Percentiles rank a stretch among this genome's conserved stretches.
Evolutionary conservation across 2,113 vertebrate species (phyloP).

Genomic region (Collichthys lucidus): DNA sequence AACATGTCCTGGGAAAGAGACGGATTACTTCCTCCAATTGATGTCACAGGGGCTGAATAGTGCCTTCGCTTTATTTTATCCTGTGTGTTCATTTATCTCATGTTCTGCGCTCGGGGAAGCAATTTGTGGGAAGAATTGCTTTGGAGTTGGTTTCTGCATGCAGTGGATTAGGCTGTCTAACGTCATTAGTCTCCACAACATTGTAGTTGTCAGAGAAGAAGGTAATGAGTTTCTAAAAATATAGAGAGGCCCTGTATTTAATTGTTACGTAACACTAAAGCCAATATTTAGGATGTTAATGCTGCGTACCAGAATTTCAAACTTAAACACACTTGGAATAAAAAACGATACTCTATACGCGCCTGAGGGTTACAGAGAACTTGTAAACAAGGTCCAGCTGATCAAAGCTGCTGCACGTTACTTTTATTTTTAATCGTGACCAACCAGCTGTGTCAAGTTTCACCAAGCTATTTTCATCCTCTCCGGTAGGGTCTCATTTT

Average conservation of each 20-base stretch:
- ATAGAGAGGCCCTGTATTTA: conserved; percentile 12
- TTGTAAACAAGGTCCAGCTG: conserved; percentile 3
- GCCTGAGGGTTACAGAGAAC: neutral
- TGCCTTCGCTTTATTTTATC: neutral
- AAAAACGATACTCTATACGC: too few relatives aligned
- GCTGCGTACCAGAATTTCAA: neutral
- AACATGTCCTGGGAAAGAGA: neutral
- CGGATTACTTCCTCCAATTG: conserved; percentile 26
- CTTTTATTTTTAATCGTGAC: conserved; percentile 39
- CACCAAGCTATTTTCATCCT: conserved; percentile 66
- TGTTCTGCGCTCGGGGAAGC: conserved; percentile 13
- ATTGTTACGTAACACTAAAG: conserved; percentile 29
- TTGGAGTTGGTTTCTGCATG: conserved; percentile 15
- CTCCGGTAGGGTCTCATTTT: neutral
- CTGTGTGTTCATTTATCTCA: conserved; percentile 26
- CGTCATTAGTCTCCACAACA: conserved; percentile 24
- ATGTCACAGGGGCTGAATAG: conserved; percentile 39
- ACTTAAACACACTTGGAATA: too few relatives aligned
- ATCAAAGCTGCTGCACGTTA: neutral
- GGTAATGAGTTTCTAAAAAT: conserved; percentile 38
- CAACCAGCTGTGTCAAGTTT: conserved; percentile 57
- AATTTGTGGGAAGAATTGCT: conserved; percentile 20
- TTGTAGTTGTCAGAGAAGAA: conserved; percentile 19
- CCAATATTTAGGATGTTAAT: conserved; percentile 9
- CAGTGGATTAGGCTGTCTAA: conserved; percentile 35